A percentile compares a stretch with the other conserved stretches of the same genome.
phyloP scores from a whole-genome alignment of 2,113 vertebrate genomes.

The Cairina moschata region DNA sequence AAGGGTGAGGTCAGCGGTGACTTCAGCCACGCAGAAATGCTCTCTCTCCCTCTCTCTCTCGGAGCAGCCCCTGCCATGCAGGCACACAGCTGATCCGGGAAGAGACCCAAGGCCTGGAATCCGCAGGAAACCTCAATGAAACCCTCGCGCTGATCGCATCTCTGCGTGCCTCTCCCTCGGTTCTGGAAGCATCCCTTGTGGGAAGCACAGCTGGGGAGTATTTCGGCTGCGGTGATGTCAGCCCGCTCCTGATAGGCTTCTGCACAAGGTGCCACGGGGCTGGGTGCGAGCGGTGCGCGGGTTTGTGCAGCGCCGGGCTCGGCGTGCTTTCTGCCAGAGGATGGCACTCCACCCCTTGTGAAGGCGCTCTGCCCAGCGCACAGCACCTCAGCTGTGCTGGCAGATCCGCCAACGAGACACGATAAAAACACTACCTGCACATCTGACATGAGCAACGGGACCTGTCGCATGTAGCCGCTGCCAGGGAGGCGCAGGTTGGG shows the following conservation, averaged over 20 bases:
- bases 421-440: background rate
- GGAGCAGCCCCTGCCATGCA: background rate
- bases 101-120: constrained; percentile 23
- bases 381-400: background rate
- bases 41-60: background rate
- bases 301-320: background rate
- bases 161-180: constrained; percentile 22
- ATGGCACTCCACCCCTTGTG: constrained; percentile 42
- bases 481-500: fast-evolving
- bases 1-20: background rate
- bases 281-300: background rate
- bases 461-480: background rate
- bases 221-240: constrained; percentile 72
- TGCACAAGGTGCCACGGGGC: constrained; percentile 29
- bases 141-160: background rate
- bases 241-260: constrained; percentile 63
- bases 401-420: background rate
- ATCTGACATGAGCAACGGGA: background rate
- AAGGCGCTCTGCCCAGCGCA: background rate
- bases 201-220: constrained; percentile 69
- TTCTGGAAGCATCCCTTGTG: constrained; percentile 53
- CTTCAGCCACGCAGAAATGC: background rate
- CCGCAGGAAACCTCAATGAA: constrained; percentile 64
- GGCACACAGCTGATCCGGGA: constrained; percentile 1
- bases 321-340: constrained; percentile 36